phyloP scores from a whole-genome alignment of 2,113 vertebrate species.

The Thermophis baileyi region DNA sequence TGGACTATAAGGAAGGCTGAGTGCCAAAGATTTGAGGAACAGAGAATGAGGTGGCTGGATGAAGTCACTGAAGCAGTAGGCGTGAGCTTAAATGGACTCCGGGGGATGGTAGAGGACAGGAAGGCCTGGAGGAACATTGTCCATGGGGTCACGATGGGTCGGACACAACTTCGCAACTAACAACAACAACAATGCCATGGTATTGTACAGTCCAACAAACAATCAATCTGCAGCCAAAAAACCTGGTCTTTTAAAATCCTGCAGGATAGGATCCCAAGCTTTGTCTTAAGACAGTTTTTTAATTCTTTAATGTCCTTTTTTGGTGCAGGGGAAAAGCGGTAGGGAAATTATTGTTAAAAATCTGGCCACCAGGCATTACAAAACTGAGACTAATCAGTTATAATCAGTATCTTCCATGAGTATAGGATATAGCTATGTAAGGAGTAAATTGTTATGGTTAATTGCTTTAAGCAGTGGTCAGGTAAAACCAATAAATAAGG shows the following conservation, averaged over 20 bases:
- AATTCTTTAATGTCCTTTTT: not conserved
- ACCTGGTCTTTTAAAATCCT: too few species aligned
- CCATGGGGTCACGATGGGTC: too few species aligned
- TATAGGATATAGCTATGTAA: not conserved
- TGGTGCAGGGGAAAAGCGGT: not conserved
- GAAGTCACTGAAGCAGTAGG: too few species aligned
- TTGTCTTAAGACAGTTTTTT: not conserved
- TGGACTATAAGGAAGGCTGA: too few species aligned
- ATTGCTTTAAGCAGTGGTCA: not conserved
- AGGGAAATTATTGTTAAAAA: not conserved
- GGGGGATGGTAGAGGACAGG: too few species aligned
- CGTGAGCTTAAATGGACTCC: too few species aligned
- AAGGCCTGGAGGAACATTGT: too few species aligned
- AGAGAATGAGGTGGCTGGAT: too few species aligned
- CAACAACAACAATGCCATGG: not conserved
- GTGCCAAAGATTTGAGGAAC: too few species aligned
- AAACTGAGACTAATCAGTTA: not conserved
- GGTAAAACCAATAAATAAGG: not conserved
- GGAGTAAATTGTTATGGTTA: not conserved
- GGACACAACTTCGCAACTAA: too few species aligned
- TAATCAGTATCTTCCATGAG: not conserved
- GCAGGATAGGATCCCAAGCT: not conserved
- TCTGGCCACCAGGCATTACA: not conserved
- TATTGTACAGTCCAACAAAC: not conserved
- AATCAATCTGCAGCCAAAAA: not conserved